Evolutionary conservation across 2,888 invertebrate species (phyloP).

Genomic region (Serripes groenlandicus): DNA sequence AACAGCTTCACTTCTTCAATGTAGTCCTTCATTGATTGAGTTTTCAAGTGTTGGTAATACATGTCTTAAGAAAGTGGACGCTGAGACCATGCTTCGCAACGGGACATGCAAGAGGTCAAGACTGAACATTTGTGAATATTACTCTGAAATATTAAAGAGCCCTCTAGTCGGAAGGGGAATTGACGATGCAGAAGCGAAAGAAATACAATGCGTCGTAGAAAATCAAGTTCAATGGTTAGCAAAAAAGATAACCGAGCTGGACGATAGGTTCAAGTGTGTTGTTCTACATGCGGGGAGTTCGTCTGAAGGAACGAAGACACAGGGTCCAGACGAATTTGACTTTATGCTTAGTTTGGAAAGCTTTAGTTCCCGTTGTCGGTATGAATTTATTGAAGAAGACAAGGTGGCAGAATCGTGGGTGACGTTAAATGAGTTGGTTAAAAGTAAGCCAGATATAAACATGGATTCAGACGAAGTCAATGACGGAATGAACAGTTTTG

Average conservation of each 20-base stretch:
- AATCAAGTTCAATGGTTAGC: slow-evolving; percentile 36
- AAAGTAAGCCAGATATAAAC: background rate
- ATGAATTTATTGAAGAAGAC: slow-evolving; percentile 32
- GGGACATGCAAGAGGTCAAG: slow-evolving; percentile 6
- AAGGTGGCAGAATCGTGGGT: background rate
- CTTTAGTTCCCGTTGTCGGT: slow-evolving; percentile 36
- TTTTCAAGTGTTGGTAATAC: slow-evolving; percentile 35
- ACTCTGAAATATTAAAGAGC: slow-evolving; percentile 14
- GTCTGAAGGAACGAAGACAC: slow-evolving; percentile 62
- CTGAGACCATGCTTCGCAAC: slow-evolving; percentile 29
- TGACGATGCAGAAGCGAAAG: slow-evolving; percentile 41
- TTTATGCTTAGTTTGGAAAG: slow-evolving; percentile 57
- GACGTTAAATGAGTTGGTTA: background rate
- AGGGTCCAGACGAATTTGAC: slow-evolving; percentile 59
- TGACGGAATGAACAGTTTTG: background rate
- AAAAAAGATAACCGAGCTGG: slow-evolving; percentile 24
- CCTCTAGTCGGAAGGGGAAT: slow-evolving; percentile 29
- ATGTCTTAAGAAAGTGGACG: slow-evolving; percentile 13
- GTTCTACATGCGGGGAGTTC: slow-evolving; percentile 55
- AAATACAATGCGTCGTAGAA: slow-evolving; percentile 49
- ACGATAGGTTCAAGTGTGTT: slow-evolving; percentile 42
- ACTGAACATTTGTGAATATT: slow-evolving; percentile 1
- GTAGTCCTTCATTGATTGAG: background rate
- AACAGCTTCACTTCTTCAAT: background rate
- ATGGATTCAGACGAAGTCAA: background rate